Percentiles rank a stretch among this genome's conserved stretches.
phyloP scores from a whole-genome alignment of 2,113 vertebrate genomes.

The Varanus komodoensis region DNA sequence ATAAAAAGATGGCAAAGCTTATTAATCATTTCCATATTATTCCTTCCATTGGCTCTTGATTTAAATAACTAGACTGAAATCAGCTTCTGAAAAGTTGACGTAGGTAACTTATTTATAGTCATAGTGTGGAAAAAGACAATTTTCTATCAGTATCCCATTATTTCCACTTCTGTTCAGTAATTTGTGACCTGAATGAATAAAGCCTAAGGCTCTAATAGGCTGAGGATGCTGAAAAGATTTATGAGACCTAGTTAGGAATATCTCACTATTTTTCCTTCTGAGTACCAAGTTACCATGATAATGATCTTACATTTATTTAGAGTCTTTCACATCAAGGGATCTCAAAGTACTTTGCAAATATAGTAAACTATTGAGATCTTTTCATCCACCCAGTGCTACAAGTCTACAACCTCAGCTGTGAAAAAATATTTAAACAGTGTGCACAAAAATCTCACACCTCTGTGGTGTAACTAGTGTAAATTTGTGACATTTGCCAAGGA shows the following conservation, averaged over 20 bases:
- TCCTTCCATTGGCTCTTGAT: slow-evolving; percentile 54
- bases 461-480: slow-evolving; percentile 45
- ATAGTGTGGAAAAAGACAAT: slow-evolving; percentile 57
- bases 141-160: slow-evolving; percentile 61
- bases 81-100: slow-evolving; percentile 65
- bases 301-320: slow-evolving; percentile 39
- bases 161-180: slow-evolving; percentile 62
- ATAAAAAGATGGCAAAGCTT: slow-evolving; percentile 53
- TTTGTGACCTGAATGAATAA: slow-evolving; percentile 68
- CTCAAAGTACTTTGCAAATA: slow-evolving; percentile 39
- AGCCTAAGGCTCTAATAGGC: slow-evolving; percentile 43
- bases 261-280: slow-evolving; percentile 34
- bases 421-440: slow-evolving; percentile 24
- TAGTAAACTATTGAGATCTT: slow-evolving; percentile 46
- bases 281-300: not conserved
- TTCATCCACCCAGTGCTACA: accelerated
- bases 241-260: slow-evolving; percentile 26
- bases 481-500: slow-evolving; percentile 32
- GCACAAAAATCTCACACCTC: slow-evolving; percentile 21
- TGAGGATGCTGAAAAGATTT: slow-evolving; percentile 45
- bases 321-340: slow-evolving; percentile 29
- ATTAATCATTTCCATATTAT: slow-evolving; percentile 55
- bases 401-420: slow-evolving; percentile 35
- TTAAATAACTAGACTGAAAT: slow-evolving; percentile 57
- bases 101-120: slow-evolving; percentile 61